Evolutionary conservation across 2,888 invertebrate species (phyloP), one percentile per base, ranked within the genome.

Genomic region (Stenotaenia linearis): DNA sequence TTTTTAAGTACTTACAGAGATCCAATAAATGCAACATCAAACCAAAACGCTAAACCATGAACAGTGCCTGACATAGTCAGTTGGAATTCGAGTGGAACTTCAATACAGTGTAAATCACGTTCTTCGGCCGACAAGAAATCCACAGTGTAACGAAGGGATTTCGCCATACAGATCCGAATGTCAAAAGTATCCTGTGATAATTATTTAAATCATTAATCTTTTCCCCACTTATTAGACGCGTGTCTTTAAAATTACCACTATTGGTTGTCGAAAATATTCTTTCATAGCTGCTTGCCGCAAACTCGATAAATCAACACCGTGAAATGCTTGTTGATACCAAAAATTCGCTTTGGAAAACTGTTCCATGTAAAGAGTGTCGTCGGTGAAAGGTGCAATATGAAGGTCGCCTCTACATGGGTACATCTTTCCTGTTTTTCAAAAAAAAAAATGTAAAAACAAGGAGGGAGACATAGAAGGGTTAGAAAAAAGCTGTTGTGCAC

Each of bases 1-100:
- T 75, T 35, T 2, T 32, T 75, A 21, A 45, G 28, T 78, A 79
- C 79, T 82, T 81, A 82, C 82, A 91, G 91, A 75, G 91, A 91
- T 45, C 98, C 98, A 80, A 94, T 91, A 88, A 99, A 98, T 82
- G 97, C 93, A 28, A 98, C 98, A 88, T 99, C 98, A 86, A 99
- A 99, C 98, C 99, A 99, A 88, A 99, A 98, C 21, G 98, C 98
- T 82, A 99, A 88, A 0, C 98, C 98, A 85, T 99, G 98, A 83
- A 98, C 94, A 77, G 96, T 95, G 30, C 97, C 97, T 0, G 97
- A 93, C 87, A 96, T 95, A 83, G 94, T 89, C 83, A 97, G 90
- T 84, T 93, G 93, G 88, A 97, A 98, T 86, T 95, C 93, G 82
- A 98, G 90, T 75, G 98, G 97, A 84, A 99, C 95, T 87, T 96